Percentiles rank a stretch among this genome's conserved stretches.
These are phyloP conservation scores for Cephus runcator DNA, from an alignment of 2,888 invertebrate species.

Conservation along the genomic window DNA sequence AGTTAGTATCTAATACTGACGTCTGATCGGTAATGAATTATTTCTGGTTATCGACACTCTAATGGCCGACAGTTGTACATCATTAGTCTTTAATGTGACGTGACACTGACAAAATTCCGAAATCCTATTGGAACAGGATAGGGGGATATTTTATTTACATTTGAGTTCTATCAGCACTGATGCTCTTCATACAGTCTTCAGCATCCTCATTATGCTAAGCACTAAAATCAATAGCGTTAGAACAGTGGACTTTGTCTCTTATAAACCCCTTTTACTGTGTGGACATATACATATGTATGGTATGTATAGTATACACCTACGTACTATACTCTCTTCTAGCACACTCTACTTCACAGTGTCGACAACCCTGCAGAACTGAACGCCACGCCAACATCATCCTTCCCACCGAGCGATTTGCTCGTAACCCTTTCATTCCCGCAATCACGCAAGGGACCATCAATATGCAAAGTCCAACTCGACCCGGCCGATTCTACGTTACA, in stretches of 20 bases:
- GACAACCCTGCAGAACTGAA: neutral
- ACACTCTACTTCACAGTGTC: neutral
- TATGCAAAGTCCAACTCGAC: slow-evolving; percentile 44
- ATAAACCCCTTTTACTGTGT: slow-evolving; percentile 1
- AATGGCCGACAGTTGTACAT: neutral
- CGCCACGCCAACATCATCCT: slow-evolving; percentile 5
- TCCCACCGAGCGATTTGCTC: slow-evolving; percentile 34
- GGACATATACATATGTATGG: neutral
- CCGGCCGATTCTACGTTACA: slow-evolving; percentile 18
- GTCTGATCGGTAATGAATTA: neutral
- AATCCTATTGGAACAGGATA: slow-evolving; percentile 65
- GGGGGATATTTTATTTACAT: slow-evolving; percentile 58
- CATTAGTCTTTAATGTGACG: neutral
- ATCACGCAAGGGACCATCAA: slow-evolving; percentile 46
- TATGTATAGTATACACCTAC: neutral
- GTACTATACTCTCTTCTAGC: neutral
- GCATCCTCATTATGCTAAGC: slow-evolving; percentile 60
- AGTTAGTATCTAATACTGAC: neutral
- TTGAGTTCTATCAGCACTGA: neutral
- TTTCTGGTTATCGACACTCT: neutral
- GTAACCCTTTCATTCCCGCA: slow-evolving; percentile 45
- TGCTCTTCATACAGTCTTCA: neutral
- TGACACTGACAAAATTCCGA: slow-evolving; percentile 40
- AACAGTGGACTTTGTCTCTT: slow-evolving; percentile 18
- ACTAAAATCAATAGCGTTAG: slow-evolving; percentile 61